These are phyloP conservation scores for Entomyzon cyanotis DNA, from an alignment of 2,113 vertebrate species.

Conservation along the genomic window DNA sequence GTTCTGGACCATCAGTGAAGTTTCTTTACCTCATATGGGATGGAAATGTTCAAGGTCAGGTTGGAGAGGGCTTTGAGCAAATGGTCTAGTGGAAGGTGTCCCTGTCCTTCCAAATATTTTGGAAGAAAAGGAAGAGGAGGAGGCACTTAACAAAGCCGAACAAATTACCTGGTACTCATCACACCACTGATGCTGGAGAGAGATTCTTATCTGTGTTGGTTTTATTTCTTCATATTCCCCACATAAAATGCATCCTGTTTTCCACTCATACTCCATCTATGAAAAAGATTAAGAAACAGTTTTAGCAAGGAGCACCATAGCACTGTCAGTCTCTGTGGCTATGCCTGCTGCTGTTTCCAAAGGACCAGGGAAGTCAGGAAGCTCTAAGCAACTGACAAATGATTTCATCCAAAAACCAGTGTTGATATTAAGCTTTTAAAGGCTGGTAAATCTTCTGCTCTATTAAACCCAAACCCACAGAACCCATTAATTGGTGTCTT, in stretches of 20 bases:
- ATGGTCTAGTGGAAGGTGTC: not conserved
- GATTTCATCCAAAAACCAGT: not conserved
- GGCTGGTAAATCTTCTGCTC: conserved; percentile 76
- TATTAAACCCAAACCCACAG: conserved; percentile 68
- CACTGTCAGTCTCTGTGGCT: not conserved
- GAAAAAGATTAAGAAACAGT: not conserved
- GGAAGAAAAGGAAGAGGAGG: not conserved
- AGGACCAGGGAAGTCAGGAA: not conserved
- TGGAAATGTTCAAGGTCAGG: not conserved
- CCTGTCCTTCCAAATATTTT: not conserved
- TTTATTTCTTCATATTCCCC: not conserved
- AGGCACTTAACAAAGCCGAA: not conserved
- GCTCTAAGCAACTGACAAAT: conserved; percentile 62
- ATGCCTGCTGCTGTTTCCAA: not conserved
- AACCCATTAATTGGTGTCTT: conserved; percentile 75
- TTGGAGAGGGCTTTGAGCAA: not conserved
- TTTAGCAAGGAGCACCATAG: not conserved
- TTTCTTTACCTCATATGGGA: not conserved
- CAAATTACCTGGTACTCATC: not conserved
- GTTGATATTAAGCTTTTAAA: conserved; percentile 67
- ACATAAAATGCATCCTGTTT: not conserved
- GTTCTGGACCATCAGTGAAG: not conserved
- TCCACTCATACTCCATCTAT: not conserved
- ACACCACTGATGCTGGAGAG: not conserved
- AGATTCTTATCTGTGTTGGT: not conserved